Base-by-base conservation (phyloP, 2,888 invertebrate species). In the Nomada fucata region DNA sequence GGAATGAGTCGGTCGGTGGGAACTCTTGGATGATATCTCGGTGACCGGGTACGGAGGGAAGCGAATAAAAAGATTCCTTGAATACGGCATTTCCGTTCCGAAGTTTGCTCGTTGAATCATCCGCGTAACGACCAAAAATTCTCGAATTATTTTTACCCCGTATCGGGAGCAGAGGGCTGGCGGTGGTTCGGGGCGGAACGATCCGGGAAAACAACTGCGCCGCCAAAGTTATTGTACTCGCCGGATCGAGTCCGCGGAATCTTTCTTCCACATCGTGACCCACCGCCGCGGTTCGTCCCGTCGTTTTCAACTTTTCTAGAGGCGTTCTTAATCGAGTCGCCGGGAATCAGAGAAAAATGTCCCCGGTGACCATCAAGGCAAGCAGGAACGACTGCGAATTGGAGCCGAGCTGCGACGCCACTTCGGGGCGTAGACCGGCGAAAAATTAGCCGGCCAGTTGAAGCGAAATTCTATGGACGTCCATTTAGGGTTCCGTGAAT, bases 81-180 rank as follows among this genome's bases (percentile, higher is more conserved):
- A 83, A 76, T 79, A 75, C 73, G 75, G 50, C 59, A 80, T 55
- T 79, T 59, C 68, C 73, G 71, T 44, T 70, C 47, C n/a, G 42
- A 72, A 78, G 68, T 86, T 82, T 65, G 44, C 65, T 29, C 47
- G 67, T 20, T 47, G 73, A 77, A 82, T 79, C 75, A 23, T 29
- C 69, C 53, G 64, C 42, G 77, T 76, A 79, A 84, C 84, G 86
- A 76, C 60, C 75, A 69, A 86, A 82, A 77, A 84, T 86, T 84
- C 75, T 69, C 63, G 60, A 84, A 86, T 86, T 86, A 86, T 86
- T 82, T 76, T 73, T 73, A 36, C 52, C 57, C 55, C 68, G 75
- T 50, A 63, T 73, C 52, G 59, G 23, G 7, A n/a, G 15, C 52
- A 15, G 18, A 20, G n/a, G 18, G 20, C 2, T 11, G 36, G 11